A percentile compares a stretch with the other conserved stretches of the same genome.
These are phyloP conservation scores for Tinamus major DNA, from an alignment of 2,797 vertebrate species.

Conservation along the genomic window DNA sequence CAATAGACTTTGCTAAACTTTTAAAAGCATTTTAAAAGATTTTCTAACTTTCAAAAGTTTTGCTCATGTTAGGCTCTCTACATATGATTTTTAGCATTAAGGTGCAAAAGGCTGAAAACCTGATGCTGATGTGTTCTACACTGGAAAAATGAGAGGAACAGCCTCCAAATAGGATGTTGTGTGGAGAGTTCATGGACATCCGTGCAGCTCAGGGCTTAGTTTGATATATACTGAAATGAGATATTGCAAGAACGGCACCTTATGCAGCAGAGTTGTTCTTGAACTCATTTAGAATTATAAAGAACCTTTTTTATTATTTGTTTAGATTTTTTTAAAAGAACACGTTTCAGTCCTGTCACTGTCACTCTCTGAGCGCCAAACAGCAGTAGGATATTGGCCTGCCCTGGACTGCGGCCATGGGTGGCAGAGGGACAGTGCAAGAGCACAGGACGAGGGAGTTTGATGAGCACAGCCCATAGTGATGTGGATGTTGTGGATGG, in stretches of 20 bases:
- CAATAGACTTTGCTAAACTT: background rate
- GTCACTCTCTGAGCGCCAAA: background rate
- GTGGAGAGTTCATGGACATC: background rate
- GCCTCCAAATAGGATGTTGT: rapidly evolving
- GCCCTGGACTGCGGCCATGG: background rate
- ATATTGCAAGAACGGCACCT: background rate
- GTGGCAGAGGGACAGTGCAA: background rate
- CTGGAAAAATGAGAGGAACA: background rate
- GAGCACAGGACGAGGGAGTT: rapidly evolving
- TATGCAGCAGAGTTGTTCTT: background rate
- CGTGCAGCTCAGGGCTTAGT: background rate
- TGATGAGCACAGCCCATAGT: background rate
- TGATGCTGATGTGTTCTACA: background rate
- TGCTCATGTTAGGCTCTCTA: background rate
- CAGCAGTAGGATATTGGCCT: rapidly evolving
- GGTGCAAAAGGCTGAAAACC: background rate
- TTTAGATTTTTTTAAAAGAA: background rate
- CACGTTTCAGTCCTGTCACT: background rate
- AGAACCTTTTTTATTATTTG: background rate
- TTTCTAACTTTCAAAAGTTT: background rate
- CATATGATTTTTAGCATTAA: background rate
- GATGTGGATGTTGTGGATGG: background rate
- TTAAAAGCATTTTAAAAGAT: constrained; percentile 8
- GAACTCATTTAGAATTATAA: background rate
- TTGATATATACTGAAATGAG: background rate